Percentiles rank a stretch among this genome's conserved stretches.
Evolutionary conservation across 1,140 invertebrate species (phyloP).

Genomic region (Megalopta genalis): DNA sequence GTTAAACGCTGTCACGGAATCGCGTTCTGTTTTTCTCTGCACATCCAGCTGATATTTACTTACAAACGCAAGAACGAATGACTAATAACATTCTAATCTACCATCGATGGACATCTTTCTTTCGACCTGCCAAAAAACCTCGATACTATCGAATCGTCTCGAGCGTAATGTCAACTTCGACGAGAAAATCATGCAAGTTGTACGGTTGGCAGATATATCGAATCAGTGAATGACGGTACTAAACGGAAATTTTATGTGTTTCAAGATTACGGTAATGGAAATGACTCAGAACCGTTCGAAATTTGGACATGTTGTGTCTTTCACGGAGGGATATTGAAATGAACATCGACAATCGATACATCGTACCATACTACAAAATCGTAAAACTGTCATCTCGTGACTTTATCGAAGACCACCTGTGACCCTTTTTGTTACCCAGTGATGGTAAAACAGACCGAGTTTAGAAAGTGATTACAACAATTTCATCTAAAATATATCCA

Average conservation of each 20-base stretch:
- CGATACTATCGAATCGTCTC: conserved; percentile 53
- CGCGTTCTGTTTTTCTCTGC: conserved; percentile 32
- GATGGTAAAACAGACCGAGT: not conserved
- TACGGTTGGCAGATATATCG: not conserved
- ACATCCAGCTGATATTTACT: conserved; percentile 73
- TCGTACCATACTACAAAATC: not conserved
- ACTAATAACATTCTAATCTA: conserved; percentile 73
- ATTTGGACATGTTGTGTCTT: conserved; percentile 13
- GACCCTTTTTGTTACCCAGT: not conserved
- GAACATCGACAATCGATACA: conserved; percentile 41
- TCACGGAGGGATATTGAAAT: conserved; percentile 10
- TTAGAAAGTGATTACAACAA: too few relatives aligned
- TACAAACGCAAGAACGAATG: conserved; percentile 68
- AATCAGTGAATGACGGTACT: rapidly evolving
- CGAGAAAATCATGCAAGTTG: not conserved
- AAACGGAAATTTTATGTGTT: not conserved
- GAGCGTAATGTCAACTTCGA: conserved; percentile 7
- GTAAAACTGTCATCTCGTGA: not conserved
- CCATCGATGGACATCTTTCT: conserved; percentile 69
- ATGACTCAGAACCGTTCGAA: not conserved
- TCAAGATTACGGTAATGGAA: too few relatives aligned
- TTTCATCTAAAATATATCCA: too few relatives aligned
- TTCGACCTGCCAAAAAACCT: conserved; percentile 54
- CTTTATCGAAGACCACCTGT: too few relatives aligned
- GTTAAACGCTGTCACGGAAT: conserved; percentile 54